Percentiles rank a stretch among this genome's conserved stretches.
phyloP scores from a whole-genome alignment of 92 coral and sea anemone species.

The Montipora capitata region DNA sequence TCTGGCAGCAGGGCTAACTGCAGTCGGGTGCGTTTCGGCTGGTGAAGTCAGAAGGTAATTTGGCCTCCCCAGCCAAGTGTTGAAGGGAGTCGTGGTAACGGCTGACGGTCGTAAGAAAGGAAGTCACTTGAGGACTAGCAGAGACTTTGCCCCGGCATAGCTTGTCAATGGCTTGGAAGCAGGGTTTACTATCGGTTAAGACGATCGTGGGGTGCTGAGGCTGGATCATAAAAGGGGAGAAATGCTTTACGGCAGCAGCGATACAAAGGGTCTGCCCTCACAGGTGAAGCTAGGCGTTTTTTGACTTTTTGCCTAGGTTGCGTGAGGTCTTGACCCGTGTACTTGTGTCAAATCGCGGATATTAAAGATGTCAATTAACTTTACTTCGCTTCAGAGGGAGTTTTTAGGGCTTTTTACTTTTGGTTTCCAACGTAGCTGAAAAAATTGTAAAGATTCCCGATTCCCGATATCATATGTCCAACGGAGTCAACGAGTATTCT shows the following conservation, averaged over 20 bases:
- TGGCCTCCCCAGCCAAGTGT: constrained; percentile 71
- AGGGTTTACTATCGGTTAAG: constrained; percentile 67
- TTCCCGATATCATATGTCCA: too few species aligned
- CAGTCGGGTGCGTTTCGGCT: constrained; percentile 81
- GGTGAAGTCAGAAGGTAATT: constrained; percentile 77
- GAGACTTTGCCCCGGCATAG: constrained; percentile 65
- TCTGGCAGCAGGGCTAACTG: constrained; percentile 59
- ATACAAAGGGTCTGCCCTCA: constrained; percentile 64
- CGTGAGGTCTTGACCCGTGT: too few species aligned
- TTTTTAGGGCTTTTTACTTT: too few species aligned
- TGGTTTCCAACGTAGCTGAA: too few species aligned
- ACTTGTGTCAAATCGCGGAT: too few species aligned
- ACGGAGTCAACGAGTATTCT: too few species aligned
- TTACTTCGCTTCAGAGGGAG: too few species aligned
- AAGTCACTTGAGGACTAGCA: constrained; percentile 70
- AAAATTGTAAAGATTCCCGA: too few species aligned
- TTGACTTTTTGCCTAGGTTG: too few species aligned
- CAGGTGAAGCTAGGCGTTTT: constrained; percentile 79
- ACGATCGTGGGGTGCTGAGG: constrained; percentile 54
- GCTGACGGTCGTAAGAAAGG: constrained; percentile 69
- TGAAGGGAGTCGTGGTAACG: constrained; percentile 69
- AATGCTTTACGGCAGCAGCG: constrained; percentile 65
- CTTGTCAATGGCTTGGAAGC: constrained; percentile 75
- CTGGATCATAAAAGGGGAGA: constrained; percentile 73
- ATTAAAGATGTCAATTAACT: too few species aligned